These are phyloP conservation scores for Parnassius glacialis DNA, from an alignment of 2,888 invertebrate species.

Conservation along the genomic window DNA sequence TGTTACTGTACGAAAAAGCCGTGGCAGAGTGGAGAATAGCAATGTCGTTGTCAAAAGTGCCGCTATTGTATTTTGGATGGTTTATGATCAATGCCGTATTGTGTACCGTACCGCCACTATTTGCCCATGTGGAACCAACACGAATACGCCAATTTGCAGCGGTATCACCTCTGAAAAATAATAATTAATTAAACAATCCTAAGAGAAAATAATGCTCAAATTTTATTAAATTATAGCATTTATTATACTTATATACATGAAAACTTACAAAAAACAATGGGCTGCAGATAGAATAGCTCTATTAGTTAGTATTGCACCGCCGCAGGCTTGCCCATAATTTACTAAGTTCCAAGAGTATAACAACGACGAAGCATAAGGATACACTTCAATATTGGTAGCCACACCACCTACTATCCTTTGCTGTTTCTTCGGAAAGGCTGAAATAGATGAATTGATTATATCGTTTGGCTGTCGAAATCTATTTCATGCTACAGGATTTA, in stretches of 20 bases:
- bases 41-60: slow-evolving; percentile 46
- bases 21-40: slow-evolving; percentile 45
- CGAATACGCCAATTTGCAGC: slow-evolving; percentile 44
- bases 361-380: slow-evolving; percentile 38
- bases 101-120: slow-evolving; percentile 46
- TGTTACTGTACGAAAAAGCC: slow-evolving; percentile 28
- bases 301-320: slow-evolving; percentile 21
- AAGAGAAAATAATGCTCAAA: neutral
- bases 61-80: slow-evolving; percentile 50
- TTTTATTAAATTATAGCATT: neutral
- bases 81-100: slow-evolving; percentile 30
- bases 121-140: slow-evolving; percentile 50
- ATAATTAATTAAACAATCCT: neutral
- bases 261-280: slow-evolving; percentile 25
- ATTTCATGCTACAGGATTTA: neutral
- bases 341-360: slow-evolving; percentile 32
- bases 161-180: slow-evolving; percentile 38
- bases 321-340: slow-evolving; percentile 42
- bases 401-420: slow-evolving; percentile 44
- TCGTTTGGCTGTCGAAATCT: too few species aligned
- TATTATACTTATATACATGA: neutral
- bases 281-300: slow-evolving; percentile 23
- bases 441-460: neutral
- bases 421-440: slow-evolving; percentile 30
- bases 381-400: slow-evolving; percentile 36